Evolutionary conservation across 1,140 invertebrate genomes (phyloP).

Genomic region (Oedothorax gibbosus): DNA sequence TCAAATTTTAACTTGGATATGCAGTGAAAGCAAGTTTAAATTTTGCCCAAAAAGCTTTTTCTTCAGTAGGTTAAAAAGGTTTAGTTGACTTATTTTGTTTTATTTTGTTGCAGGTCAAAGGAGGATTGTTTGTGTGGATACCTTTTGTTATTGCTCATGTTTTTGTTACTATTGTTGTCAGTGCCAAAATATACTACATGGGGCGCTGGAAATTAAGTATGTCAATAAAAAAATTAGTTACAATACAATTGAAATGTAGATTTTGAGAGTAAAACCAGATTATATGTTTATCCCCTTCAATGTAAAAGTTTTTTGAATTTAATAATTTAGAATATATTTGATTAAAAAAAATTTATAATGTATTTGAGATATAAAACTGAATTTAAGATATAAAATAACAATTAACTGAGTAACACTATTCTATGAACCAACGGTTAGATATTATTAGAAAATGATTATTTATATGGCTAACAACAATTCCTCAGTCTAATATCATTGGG

Average conservation of each 20-base stretch:
- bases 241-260: too few species aligned
- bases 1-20: not conserved
- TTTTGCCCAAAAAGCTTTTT: too few species aligned
- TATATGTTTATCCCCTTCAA: too few species aligned
- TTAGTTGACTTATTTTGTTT: slow-evolving; percentile 4
- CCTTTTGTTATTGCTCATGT: slow-evolving; percentile 82
- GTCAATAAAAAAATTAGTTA: slow-evolving; percentile 30
- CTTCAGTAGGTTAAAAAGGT: not conserved
- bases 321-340: too few species aligned
- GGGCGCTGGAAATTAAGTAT: slow-evolving; percentile 80
- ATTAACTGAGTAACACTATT: not conserved
- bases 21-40: not conserved
- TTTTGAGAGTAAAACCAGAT: too few species aligned
- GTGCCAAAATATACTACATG: slow-evolving; percentile 88
- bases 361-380: too few species aligned
- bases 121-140: slow-evolving; percentile 80
- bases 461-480: too few species aligned
- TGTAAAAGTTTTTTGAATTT: too few species aligned
- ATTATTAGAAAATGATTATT: too few species aligned
- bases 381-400: not conserved
- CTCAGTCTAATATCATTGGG: too few species aligned
- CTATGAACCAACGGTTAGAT: too few species aligned
- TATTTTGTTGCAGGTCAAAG: slow-evolving; percentile 72
- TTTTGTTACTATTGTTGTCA: slow-evolving; percentile 77
- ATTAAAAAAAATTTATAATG: too few species aligned